Evolutionary conservation across 30 jellyfish, hydroid and myxozoan genomes (phyloP).

Genomic region (Haliclystus octoradiatus): DNA sequence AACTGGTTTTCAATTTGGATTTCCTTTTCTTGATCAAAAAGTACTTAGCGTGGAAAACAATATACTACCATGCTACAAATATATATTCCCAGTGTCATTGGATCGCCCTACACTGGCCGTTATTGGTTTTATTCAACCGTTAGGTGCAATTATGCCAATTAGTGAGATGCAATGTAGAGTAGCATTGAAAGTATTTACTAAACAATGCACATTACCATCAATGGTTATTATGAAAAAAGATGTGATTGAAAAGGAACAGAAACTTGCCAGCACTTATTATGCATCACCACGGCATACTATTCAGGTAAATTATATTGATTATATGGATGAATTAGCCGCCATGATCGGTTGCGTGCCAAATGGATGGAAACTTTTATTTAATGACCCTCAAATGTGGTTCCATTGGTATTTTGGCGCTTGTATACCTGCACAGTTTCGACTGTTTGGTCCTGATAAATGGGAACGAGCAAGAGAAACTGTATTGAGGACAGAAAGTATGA

Average conservation of each 20-base stretch:
- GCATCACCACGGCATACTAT: conserved; percentile 57
- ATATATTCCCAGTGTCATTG: conserved; percentile 46
- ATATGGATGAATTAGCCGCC: conserved; percentile 76
- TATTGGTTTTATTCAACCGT: conserved; percentile 72
- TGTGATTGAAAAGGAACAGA: conserved; percentile 4
- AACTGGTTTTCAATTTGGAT: conserved; percentile 72
- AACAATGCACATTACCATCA: conserved; percentile 28
- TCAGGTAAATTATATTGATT: conserved; percentile 61
- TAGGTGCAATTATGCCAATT: conserved; percentile 76
- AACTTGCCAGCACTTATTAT: conserved; percentile 27
- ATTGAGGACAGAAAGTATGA: background rate
- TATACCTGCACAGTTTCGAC: conserved; percentile 65
- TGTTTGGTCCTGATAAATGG: conserved; percentile 75
- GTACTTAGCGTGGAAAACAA: conserved; percentile 39
- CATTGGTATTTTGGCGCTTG: conserved; percentile 38
- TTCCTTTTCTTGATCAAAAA: conserved; percentile 57
- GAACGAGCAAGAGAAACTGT: conserved; percentile 75
- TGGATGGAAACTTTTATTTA: conserved; percentile 23
- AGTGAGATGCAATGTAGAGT: conserved; percentile 72
- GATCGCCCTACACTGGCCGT: conserved; percentile 61
- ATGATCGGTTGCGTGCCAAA: conserved; percentile 69
- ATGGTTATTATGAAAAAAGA: conserved; percentile 30
- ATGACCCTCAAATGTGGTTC: conserved; percentile 66
- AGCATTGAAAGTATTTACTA: conserved; percentile 60
- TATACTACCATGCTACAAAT: conserved; percentile 56